Percentiles rank a stretch among this genome's conserved stretches.
phyloP scores from a whole-genome alignment of 1,140 invertebrate genomes.

The Mesaphorura yosii region DNA sequence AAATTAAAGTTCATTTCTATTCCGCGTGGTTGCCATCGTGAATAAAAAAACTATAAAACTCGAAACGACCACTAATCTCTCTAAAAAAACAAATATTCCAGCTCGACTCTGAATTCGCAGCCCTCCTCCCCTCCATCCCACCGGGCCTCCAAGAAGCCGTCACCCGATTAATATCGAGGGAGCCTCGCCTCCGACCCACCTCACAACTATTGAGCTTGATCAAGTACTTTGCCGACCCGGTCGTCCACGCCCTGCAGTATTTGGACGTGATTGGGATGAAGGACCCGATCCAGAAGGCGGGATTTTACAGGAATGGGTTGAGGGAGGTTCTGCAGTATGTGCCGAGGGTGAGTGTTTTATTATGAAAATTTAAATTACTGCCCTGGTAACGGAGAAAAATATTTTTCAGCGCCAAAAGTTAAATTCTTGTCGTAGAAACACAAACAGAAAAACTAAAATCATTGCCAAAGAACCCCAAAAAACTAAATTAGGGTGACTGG shows the following conservation, averaged over 20 bases:
- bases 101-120: slow-evolving; percentile 12
- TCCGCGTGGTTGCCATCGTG: no score
- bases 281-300: slow-evolving; percentile 70
- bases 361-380: background rate
- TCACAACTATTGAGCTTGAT: slow-evolving; percentile 28
- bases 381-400: no score
- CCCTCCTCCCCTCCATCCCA: slow-evolving; percentile 20
- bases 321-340: slow-evolving; percentile 76
- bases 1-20: no score
- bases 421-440: no score
- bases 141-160: slow-evolving; percentile 25
- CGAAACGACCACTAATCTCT: no score
- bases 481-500: no score
- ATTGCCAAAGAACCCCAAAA: background rate
- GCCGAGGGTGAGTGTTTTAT: slow-evolving; percentile 57
- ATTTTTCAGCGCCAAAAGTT: no score
- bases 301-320: slow-evolving; percentile 76
- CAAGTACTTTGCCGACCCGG: slow-evolving; percentile 29
- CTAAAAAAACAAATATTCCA: slow-evolving; percentile 1
- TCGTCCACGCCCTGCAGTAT: slow-evolving; percentile 39
- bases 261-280: slow-evolving; percentile 88
- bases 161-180: slow-evolving; percentile 18
- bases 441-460: no score
- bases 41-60: no score
- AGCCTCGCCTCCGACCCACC: slow-evolving; percentile 24